phyloP scores from a whole-genome alignment of 2,888 invertebrate species.

The Autographa pulchrina region DNA sequence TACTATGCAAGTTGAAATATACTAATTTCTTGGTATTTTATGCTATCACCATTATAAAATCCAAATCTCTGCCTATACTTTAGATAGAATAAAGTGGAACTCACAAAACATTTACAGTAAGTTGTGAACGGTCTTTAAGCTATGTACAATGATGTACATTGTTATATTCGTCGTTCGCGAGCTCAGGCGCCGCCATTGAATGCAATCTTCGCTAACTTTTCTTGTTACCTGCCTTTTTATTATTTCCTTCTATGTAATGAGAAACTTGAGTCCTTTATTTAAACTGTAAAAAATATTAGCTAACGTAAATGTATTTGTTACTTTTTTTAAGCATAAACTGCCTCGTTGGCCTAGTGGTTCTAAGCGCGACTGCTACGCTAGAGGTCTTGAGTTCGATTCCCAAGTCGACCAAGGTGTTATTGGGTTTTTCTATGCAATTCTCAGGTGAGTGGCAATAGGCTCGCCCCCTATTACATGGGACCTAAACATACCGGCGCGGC shows the following conservation, averaged over 20 bases:
- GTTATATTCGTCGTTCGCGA: neutral
- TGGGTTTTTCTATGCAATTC: too few species aligned
- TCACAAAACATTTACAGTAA: neutral
- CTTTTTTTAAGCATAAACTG: too few species aligned
- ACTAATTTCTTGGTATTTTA: too few species aligned
- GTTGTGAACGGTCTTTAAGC: neutral
- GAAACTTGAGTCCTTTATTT: neutral
- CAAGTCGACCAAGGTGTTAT: too few species aligned
- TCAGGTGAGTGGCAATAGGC: too few species aligned
- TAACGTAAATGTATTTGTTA: neutral
- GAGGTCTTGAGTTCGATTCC: too few species aligned
- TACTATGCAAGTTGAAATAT: too few species aligned
- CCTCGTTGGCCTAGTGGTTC: too few species aligned
- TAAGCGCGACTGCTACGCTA: too few species aligned
- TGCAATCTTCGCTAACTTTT: slow-evolving; percentile 6
- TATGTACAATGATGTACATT: neutral
- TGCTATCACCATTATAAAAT: neutral
- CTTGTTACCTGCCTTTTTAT: slow-evolving; percentile 8
- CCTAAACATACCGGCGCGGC: too few species aligned
- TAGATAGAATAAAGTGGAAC: neutral
- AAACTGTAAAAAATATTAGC: neutral
- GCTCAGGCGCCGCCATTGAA: slow-evolving; percentile 3
- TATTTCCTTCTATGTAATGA: slow-evolving; percentile 5
- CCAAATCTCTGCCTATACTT: neutral
- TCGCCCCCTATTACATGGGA: too few species aligned